These are phyloP conservation scores for Streblospio benedicti DNA, from an alignment of 1,140 invertebrate species.

Conservation along the genomic window DNA sequence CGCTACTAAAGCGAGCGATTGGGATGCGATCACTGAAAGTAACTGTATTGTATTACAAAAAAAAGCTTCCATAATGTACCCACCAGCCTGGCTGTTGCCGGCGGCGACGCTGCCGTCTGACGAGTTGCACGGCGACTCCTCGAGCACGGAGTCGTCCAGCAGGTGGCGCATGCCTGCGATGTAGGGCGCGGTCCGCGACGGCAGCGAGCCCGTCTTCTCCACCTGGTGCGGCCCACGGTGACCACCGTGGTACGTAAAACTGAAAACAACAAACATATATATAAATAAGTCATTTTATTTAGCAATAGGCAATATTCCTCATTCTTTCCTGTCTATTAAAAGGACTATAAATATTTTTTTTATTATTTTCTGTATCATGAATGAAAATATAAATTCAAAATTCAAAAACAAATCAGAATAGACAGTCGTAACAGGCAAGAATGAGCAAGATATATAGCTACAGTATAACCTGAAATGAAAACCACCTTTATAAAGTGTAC, in stretches of 20 bases:
- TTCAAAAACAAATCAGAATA: too few species aligned
- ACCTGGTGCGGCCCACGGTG: constrained; percentile 11
- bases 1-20: too few species aligned
- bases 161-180: constrained; percentile 45
- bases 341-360: too few species aligned
- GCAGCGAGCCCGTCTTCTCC: constrained; percentile 35
- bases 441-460: too few species aligned
- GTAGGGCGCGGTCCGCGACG: constrained; percentile 40
- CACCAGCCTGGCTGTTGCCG: background rate
- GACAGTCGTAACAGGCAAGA: too few species aligned
- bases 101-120: constrained; percentile 29
- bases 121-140: constrained; percentile 40
- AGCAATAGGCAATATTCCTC: background rate
- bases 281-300: background rate
- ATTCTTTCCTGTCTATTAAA: too few species aligned
- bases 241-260: constrained; percentile 32
- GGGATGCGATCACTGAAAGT: background rate
- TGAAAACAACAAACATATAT: constrained; percentile 15
- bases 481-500: too few species aligned
- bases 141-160: constrained; percentile 48
- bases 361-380: too few species aligned
- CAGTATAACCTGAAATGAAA: too few species aligned
- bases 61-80: constrained; percentile 37
- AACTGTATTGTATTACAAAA: background rate
- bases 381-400: too few species aligned